Conservation (phyloP, 1,140 invertebrate genomes). For the Drosophila saltans region DNA sequence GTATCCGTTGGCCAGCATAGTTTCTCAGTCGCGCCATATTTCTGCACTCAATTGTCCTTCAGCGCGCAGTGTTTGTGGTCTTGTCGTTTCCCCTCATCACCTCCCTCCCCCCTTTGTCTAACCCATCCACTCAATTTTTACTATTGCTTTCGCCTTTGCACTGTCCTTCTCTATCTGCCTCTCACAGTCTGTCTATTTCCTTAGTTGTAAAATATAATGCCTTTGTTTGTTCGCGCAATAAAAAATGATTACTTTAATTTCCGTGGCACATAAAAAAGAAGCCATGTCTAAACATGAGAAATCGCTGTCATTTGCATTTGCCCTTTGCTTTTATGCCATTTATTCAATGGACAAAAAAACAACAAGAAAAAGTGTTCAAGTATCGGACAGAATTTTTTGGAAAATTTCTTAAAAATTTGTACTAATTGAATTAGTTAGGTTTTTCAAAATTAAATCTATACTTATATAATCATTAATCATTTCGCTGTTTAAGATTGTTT, state of each 20-base stretch:
- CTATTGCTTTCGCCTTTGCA: conserved; percentile 33
- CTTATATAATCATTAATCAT: conserved; percentile 56
- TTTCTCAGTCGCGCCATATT: conserved; percentile 69
- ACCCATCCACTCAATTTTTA: conserved; percentile 24
- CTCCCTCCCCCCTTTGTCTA: background rate
- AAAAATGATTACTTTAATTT: conserved; percentile 82
- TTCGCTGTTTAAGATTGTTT: conserved; percentile 39
- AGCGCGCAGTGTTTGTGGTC: conserved; percentile 66
- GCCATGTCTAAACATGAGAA: conserved; percentile 70
- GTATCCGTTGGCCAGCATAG: conserved; percentile 53
- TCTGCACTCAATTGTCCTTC: conserved; percentile 80
- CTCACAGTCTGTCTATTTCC: conserved; percentile 5
- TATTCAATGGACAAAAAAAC: too few species aligned
- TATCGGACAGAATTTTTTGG: background rate
- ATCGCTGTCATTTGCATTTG: conserved; percentile 60
- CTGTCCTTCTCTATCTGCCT: background rate
- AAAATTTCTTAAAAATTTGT: background rate
- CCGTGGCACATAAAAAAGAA: conserved; percentile 68
- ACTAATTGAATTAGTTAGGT: conserved; percentile 7
- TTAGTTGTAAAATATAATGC: conserved; percentile 75
- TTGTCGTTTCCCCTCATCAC: conserved; percentile 2
- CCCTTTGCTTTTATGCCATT: conserved; percentile 4
- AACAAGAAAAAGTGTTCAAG: too few species aligned
- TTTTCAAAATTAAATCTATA: background rate
- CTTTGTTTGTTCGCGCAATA: conserved; percentile 80